Percentiles rank a stretch among this genome's conserved stretches.
Conservation (phyloP, 2,797 vertebrate genomes). For the Lacerta agilis region DNA sequence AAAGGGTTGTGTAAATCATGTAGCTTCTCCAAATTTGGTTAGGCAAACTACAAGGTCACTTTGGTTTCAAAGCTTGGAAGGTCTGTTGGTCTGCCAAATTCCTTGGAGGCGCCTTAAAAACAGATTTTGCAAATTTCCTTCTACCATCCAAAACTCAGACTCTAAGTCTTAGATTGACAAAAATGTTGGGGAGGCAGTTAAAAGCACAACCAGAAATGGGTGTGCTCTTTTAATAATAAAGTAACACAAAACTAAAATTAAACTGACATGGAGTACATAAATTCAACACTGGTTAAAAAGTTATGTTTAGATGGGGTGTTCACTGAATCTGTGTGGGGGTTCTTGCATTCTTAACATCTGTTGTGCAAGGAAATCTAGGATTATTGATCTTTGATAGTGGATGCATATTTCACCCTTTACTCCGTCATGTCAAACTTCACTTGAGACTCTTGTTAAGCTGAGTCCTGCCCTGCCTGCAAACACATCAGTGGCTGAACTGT, state of each 20-base stretch:
- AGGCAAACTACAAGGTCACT: neutral
- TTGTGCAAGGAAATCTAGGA: neutral
- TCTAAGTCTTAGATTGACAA: no score
- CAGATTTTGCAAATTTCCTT: neutral
- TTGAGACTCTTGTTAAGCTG: slow-evolving; percentile 34
- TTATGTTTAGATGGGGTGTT: neutral
- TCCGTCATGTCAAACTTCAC: slow-evolving; percentile 29
- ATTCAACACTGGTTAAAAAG: neutral
- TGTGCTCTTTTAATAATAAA: neutral
- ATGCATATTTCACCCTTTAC: neutral
- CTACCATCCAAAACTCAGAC: neutral
- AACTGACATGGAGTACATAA: neutral
- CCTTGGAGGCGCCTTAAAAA: neutral
- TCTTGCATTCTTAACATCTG: neutral
- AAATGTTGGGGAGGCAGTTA: neutral
- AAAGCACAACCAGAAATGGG: neutral
- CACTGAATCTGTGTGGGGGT: neutral
- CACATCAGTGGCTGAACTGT: slow-evolving; percentile 1
- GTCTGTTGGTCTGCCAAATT: neutral
- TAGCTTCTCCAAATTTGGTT: neutral
- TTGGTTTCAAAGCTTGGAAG: neutral
- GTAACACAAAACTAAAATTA: neutral
- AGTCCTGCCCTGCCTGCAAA: slow-evolving; percentile 30
- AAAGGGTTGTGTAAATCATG: neutral
- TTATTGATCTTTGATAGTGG: neutral